These are phyloP conservation scores for Falco novaeseelandiae DNA, from an alignment of 2,797 vertebrate genomes.

Conservation along the genomic window DNA sequence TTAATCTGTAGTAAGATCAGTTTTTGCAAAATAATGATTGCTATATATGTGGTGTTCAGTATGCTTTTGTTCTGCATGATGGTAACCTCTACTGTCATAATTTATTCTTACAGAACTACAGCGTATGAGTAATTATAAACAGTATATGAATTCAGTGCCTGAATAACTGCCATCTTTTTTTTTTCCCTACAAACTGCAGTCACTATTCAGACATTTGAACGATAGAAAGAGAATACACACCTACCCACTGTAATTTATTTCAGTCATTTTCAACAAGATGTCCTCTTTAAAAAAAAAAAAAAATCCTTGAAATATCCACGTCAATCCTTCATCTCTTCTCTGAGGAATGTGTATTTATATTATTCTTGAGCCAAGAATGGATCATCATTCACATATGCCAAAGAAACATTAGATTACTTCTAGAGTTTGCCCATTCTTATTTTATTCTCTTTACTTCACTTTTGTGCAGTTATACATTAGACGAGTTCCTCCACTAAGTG, in stretches of 20 bases:
- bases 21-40: neutral
- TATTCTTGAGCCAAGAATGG: conserved; percentile 42
- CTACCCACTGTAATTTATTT: neutral
- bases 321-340: conserved; percentile 48
- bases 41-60: neutral
- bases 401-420: neutral
- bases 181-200: neutral
- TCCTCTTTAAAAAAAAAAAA: neutral
- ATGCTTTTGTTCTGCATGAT: neutral
- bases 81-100: neutral
- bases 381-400: conserved; percentile 36
- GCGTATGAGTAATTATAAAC: neutral
- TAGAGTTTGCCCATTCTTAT: neutral
- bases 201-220: neutral
- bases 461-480: neutral
- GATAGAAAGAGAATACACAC: conserved; percentile 8
- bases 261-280: conserved; percentile 26
- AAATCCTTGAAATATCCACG: neutral
- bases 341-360: conserved; percentile 42
- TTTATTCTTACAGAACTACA: neutral
- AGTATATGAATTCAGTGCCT: neutral
- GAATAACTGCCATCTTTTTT: neutral
- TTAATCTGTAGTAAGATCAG: neutral
- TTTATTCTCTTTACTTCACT: neutral
- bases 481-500: neutral